Base-by-base conservation (phyloP, 2,888 invertebrate species). In the Hydraecia micacea region DNA sequence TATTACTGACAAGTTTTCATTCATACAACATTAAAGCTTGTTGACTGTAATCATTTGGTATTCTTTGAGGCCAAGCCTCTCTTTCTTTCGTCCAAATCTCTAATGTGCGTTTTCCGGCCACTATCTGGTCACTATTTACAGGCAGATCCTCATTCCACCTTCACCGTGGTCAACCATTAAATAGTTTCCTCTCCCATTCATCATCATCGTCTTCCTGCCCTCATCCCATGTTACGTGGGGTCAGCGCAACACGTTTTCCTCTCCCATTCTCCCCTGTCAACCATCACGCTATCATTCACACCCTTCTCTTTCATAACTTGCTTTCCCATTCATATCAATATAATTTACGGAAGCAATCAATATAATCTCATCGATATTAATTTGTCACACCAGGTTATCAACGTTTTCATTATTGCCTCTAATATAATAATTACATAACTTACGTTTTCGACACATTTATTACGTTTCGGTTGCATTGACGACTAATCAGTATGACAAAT, bases 361-460 rank as follows among this genome's bases (percentile, higher is more conserved):
- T 39, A 79, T 1, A 28, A 58, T 68, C 25, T 68, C 18, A 68
- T 68, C 9, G 15, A 36, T 32, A 78, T 32, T 32, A 69, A 39
- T 60, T 58, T 58, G 11, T n/a, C 15, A n/a, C 15, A 79, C 1
- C 0, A 32, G 15, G 49, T 28, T 21, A 49, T 15, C 1, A 18
- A 21, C 8, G n/a, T 32, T 70, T 39, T 70, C 32, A 7, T 60
- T n/a, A 62, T 49, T 78, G 32, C n/a, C n/a, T 52, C 5, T 46
- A 62, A 78, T 80, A n/a, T 32, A 52, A 52, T 42, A 62, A 36
- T 79, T 60, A 60, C 11, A 60, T 39, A 60, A 49, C 11, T n/a
- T 6, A 28, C 6, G 21, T 63, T 25, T n/a, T 39, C 28, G n/a
- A 60, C 36, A 70, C 60, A 60, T 60, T 62, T n/a, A 55, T 79